These are phyloP conservation scores for Ailurus styani DNA, from an alignment of 2,113 vertebrate species.

Conservation along the genomic window DNA sequence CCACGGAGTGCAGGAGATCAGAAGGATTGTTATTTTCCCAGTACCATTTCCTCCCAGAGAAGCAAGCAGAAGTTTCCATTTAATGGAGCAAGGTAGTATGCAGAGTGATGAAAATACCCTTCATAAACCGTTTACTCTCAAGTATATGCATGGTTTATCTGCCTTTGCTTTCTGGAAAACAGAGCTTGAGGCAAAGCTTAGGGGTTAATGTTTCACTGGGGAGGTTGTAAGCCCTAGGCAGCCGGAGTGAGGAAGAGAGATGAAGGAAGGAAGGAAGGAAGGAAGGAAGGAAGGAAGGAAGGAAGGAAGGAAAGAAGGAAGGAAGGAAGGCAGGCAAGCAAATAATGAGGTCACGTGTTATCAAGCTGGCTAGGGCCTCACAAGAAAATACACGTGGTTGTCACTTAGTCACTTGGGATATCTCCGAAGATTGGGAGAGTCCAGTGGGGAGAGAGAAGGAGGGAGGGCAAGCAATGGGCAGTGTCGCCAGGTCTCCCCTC, in stretches of 20 bases:
- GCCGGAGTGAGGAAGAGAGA: background rate
- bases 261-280: background rate
- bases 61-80: background rate
- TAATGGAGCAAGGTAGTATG: background rate
- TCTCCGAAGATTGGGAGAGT: background rate
- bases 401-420: background rate
- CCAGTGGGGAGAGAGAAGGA: background rate
- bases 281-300: background rate
- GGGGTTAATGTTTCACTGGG: background rate
- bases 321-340: background rate
- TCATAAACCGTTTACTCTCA: background rate
- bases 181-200: background rate
- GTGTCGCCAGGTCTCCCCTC: background rate
- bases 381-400: background rate
- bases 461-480: accelerated
- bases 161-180: background rate
- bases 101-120: background rate
- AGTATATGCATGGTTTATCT: background rate
- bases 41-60: background rate
- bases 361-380: background rate
- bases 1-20: background rate
- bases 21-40: background rate
- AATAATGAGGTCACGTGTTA: background rate
- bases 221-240: background rate
- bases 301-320: background rate